These are phyloP conservation scores for Orthochromis indermauri DNA, from an alignment of 2,113 vertebrate genomes.

Conservation along the genomic window DNA sequence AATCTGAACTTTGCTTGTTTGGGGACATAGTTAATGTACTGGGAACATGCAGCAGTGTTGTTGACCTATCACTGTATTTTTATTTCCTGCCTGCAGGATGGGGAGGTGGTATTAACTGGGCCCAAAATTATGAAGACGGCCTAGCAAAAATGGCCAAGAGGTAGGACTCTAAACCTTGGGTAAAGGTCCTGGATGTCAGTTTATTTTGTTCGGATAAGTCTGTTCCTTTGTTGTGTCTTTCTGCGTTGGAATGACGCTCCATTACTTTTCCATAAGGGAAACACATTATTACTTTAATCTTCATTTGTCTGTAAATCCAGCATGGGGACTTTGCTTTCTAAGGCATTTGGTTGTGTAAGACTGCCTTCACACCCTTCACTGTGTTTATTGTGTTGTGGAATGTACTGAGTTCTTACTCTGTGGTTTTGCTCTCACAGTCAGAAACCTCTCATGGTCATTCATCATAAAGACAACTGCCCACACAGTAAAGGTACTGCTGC, in stretches of 20 bases:
- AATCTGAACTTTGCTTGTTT: not conserved
- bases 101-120: constrained; percentile 79
- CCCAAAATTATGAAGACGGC: constrained; percentile 79
- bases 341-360: not conserved
- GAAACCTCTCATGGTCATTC: constrained; percentile 85
- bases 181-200: not conserved
- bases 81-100: constrained; percentile 70
- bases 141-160: constrained; percentile 70
- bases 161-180: constrained; percentile 38
- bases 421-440: constrained; percentile 62
- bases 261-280: not conserved
- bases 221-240: not conserved
- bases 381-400: constrained; percentile 11
- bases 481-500: constrained; percentile 75
- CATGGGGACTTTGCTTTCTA: not conserved
- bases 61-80: not conserved
- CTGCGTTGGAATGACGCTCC: not conserved
- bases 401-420: constrained; percentile 2
- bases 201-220: not conserved
- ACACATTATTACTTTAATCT: not conserved
- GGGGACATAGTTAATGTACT: not conserved
- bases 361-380: not conserved
- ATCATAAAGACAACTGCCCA: constrained; percentile 79
- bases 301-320: not conserved
- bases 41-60: not conserved